Conservation (phyloP, 2,888 invertebrate species). For the Pimpla rufipes region DNA sequence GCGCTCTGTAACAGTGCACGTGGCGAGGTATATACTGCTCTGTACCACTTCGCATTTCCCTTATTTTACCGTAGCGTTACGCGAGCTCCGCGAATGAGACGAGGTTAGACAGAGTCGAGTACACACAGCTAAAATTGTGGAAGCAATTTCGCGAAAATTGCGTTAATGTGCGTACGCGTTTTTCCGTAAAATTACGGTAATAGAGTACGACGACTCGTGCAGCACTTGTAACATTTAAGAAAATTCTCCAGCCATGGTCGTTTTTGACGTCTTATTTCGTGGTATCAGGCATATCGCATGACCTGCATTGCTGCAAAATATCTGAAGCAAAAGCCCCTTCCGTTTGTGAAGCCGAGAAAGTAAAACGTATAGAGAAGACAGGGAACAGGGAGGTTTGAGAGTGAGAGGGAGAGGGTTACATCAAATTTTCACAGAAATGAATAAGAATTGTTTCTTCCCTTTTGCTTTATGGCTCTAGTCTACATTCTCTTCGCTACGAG, state of each 20-base stretch:
- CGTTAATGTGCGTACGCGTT: no score
- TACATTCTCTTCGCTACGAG: slow-evolving; percentile 49
- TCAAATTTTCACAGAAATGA: slow-evolving; percentile 50
- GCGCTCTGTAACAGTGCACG: slow-evolving; percentile 11
- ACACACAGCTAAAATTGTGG: slow-evolving; percentile 22
- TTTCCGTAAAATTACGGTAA: no score
- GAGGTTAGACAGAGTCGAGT: background rate
- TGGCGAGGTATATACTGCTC: background rate
- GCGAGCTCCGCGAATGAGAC: slow-evolving; percentile 9
- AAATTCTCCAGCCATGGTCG: no score
- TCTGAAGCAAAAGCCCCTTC: slow-evolving; percentile 15
- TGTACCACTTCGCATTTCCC: background rate
- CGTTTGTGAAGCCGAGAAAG: background rate
- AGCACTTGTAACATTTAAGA: no score
- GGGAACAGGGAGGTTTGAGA: background rate
- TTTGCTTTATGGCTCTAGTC: slow-evolving; percentile 42
- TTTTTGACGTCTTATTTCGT: background rate
- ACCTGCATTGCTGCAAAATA: slow-evolving; percentile 28
- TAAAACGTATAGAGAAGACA: no score
- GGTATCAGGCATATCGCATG: slow-evolving; percentile 9
- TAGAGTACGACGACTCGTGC: no score
- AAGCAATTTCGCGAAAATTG: no score
- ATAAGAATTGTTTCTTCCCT: slow-evolving; percentile 36
- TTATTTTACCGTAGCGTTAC: background rate
- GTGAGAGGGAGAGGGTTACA: background rate